Conservation (phyloP, 1,140 invertebrate species). For the Sycobia sp. region DNA sequence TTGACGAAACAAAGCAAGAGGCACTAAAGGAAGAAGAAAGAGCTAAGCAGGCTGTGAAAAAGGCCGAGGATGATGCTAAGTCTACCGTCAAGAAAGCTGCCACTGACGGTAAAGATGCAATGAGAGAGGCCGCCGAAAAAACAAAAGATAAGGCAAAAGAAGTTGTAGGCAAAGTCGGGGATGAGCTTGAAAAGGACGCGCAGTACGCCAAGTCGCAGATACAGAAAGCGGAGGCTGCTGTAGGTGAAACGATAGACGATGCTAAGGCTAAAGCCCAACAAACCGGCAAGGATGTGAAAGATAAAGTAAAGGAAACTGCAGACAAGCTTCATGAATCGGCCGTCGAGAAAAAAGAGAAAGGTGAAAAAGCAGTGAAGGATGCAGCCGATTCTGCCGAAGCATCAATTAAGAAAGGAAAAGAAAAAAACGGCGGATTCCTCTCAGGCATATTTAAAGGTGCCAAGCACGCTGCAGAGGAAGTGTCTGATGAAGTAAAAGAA, state of each 20-base stretch:
- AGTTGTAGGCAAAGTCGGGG: neutral
- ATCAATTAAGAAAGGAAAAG: conserved; percentile 25
- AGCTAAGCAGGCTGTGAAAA: conserved; percentile 26
- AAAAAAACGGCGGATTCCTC: conserved; percentile 37
- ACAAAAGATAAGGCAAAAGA: neutral
- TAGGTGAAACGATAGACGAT: conserved; percentile 33
- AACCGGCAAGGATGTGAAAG: neutral
- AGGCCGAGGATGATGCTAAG: conserved; percentile 26
- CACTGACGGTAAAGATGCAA: neutral
- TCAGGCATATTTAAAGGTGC: conserved; percentile 43
- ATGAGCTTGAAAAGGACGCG: neutral
- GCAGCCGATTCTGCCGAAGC: conserved; percentile 22
- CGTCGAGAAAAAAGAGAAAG: neutral
- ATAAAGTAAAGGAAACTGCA: conserved; percentile 1
- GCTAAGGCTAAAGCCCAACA: conserved; percentile 40
- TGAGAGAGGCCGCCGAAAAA: neutral
- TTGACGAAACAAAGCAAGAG: conserved; percentile 26
- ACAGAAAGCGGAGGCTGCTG: too few species aligned
- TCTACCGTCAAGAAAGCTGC: conserved; percentile 10
- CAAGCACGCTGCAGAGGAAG: conserved; percentile 48
- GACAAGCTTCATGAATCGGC: conserved; percentile 1
- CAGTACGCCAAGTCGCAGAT: too few species aligned
- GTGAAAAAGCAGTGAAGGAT: neutral
- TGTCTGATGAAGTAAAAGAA: conserved; percentile 50
- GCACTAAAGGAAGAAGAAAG: conserved; percentile 33